These are phyloP conservation scores for Hormaphis cornu DNA, from an alignment of 1,140 invertebrate species.

Conservation along the genomic window DNA sequence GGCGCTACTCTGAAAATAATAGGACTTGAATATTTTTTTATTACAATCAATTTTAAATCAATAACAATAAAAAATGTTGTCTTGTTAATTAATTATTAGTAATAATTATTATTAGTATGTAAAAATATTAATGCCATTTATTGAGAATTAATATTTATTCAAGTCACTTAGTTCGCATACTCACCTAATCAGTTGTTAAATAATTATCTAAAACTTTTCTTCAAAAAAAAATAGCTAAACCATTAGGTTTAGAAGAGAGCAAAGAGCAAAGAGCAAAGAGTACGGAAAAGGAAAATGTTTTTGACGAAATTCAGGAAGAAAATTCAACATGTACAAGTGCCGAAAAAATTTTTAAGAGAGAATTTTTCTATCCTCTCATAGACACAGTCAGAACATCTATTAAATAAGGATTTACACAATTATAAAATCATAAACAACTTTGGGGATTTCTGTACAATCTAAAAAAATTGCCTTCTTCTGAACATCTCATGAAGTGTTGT, in stretches of 20 bases:
- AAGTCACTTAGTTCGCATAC: too few relatives aligned
- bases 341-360: neutral
- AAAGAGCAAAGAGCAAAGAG: neutral
- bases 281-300: neutral
- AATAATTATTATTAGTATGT: too few relatives aligned
- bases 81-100: too few relatives aligned
- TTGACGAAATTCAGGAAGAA: neutral
- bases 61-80: too few relatives aligned
- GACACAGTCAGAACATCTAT: slow-evolving; percentile 7
- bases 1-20: too few relatives aligned
- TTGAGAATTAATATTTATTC: too few relatives aligned
- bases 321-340: neutral
- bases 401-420: slow-evolving; percentile 1
- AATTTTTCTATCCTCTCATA: slow-evolving; percentile 14
- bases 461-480: slow-evolving; percentile 8
- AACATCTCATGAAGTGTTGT: neutral
- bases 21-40: too few relatives aligned
- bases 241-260: neutral
- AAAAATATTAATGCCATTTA: too few relatives aligned
- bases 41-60: too few relatives aligned
- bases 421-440: neutral
- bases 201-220: neutral
- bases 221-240: neutral
- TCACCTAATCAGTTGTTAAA: too few relatives aligned
- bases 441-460: slow-evolving; percentile 13